Percentiles rank a stretch among this genome's conserved stretches.
Conservation (phyloP, 2,113 vertebrate species). For the Dolichallabes microphthalmus region DNA sequence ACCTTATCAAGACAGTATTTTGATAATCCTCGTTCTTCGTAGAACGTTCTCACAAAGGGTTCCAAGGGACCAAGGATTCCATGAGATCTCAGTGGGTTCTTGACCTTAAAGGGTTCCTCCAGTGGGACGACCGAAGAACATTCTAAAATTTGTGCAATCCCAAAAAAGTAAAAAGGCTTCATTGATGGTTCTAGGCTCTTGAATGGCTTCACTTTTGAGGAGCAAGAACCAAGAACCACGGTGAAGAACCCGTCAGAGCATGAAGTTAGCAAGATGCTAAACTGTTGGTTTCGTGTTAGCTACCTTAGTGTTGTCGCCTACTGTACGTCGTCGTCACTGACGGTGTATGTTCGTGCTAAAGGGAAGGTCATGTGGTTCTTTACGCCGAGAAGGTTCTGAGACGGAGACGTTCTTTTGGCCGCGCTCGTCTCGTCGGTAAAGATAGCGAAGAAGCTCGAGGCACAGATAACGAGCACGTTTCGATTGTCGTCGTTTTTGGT, state of each 20-base stretch:
- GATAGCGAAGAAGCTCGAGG: neutral
- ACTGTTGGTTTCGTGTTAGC: neutral
- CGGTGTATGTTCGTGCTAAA: neutral
- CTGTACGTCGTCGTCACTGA: neutral
- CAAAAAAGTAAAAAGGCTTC: neutral
- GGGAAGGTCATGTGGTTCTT: neutral
- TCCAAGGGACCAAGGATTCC: too few relatives aligned
- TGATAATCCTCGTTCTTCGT: too few relatives aligned
- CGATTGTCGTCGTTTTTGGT: constrained; percentile 33
- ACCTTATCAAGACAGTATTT: neutral
- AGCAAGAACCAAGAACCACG: too few relatives aligned
- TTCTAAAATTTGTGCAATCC: neutral
- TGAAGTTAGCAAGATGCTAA: neutral
- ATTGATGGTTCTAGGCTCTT: neutral
- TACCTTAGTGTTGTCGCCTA: neutral
- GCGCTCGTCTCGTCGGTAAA: neutral
- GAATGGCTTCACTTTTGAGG: neutral
- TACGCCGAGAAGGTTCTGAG: neutral
- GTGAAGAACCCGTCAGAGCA: neutral
- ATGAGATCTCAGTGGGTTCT: neutral
- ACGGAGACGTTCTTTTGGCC: neutral
- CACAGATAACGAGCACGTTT: neutral
- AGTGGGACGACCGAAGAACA: neutral
- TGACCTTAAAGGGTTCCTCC: neutral
- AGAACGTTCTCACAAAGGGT: neutral